Evolutionary conservation across 2,113 vertebrate species (phyloP), one percentile per base, ranked within the genome.

Genomic region (Agapornis roseicollis): DNA sequence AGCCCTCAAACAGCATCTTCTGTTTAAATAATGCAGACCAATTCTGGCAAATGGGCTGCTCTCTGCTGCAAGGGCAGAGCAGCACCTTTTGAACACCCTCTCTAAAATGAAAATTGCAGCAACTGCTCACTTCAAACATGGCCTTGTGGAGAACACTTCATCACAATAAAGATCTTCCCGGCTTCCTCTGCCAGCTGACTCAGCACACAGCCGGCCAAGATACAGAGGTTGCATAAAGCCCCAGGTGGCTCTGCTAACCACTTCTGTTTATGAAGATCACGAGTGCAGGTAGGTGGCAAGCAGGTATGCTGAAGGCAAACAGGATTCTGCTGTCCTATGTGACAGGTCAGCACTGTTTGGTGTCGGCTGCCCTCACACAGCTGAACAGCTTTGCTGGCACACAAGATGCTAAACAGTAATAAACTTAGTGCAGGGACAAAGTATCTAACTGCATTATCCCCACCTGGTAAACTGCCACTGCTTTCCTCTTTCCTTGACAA

Each of bases 181-280:
- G 95, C 85, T 83, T 74, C 88, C 95, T 55, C 56, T 79, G 92
- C 85, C 94, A 94, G 95, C 96, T 97, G 96, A 98, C 77, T 97
- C 97, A 97, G 96, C 97, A 93, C 66, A 0, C 88, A 82, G 90
- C 77, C 14, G 1, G 81, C 92, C 85, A 87, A 90, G 89, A 83
- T 52, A 39, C 63, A 93, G 41, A 28, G 82, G 93, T 1, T 85
- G 69, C 87, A 93, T 31, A 61, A 29, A 95, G 81, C 91, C 71
- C 42, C 31, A 39, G 58, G 35, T 1, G 25, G 80, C 73, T 85
- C 72, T 41, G 68, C 80, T 86, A 91, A 80, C 78, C 73, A 23
- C 74, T 61, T 13, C 42, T 74, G 87, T 24, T 73, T 5, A 27
- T 8, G 22, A 10, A 89, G 66, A 80, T 53, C 85, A 10, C 80